These are phyloP conservation scores for Sphaerophoria taeniata DNA, from an alignment of 2,888 invertebrate species.

Conservation along the genomic window DNA sequence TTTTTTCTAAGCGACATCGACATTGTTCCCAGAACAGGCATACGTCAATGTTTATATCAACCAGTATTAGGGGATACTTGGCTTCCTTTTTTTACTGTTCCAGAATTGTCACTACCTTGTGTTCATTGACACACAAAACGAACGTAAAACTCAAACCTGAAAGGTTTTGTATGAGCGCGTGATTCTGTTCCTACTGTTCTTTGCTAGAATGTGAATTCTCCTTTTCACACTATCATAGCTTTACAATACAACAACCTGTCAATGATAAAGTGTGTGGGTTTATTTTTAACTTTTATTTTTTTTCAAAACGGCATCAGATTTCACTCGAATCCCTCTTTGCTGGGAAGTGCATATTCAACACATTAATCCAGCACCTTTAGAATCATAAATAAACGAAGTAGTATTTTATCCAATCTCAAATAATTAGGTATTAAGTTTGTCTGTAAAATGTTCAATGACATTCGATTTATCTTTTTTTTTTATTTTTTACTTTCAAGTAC, in stretches of 20 bases:
- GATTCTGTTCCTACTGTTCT: neutral
- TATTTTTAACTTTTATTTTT: neutral
- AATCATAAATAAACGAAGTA: neutral
- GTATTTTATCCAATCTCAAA: neutral
- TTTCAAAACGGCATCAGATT: conserved; percentile 14
- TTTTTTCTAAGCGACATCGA: neutral
- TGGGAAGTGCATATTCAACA: conserved; percentile 21
- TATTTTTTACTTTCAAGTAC: too few relatives aligned
- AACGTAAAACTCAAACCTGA: too few relatives aligned
- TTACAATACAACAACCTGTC: conserved; percentile 20
- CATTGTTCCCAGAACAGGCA: too few relatives aligned
- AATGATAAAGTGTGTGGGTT: conserved; percentile 26
- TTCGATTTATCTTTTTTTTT: too few relatives aligned
- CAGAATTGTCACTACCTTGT: too few relatives aligned
- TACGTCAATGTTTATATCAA: too few relatives aligned
- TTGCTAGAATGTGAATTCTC: neutral
- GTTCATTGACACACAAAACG: too few relatives aligned
- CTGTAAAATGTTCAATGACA: too few relatives aligned
- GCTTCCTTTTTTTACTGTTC: too few relatives aligned
- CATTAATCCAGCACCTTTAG: neutral
- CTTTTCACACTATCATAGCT: neutral
- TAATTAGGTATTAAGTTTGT: too few relatives aligned
- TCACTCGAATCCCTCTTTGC: conserved; percentile 1
- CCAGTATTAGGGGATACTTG: too few relatives aligned
- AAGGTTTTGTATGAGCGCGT: too few relatives aligned